Base-by-base conservation (phyloP, 2,113 vertebrate species). In the Oophaga pumilio region DNA sequence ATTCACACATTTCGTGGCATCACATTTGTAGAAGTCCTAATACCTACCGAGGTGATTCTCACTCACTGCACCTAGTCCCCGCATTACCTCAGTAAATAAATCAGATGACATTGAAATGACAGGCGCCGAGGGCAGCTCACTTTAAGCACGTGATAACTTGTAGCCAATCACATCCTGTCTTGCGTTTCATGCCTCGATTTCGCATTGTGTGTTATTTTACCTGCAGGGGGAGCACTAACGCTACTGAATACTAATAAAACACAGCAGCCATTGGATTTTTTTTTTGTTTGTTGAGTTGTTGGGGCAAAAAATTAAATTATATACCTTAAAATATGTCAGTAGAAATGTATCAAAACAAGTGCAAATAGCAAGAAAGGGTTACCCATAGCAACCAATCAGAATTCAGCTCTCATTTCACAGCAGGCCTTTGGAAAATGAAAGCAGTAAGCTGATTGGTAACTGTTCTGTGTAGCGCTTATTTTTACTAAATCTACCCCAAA, bases 111-210 rank as follows among this genome's bases (percentile, higher is more conserved):
- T 1, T 18, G 7, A 84, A 2, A 11, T 10, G 15, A 50, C 59
- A 86, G 85, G 85, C 85, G 49, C 62, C 18, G 26, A 5, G 18
- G 85, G 20, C 85, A 86, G 50, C 85, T 86, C 33, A 69, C n/a
- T 69, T n/a, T 9, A 17, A 2, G 64, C 84, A 86, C 57, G 49
- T 79, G 53, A 7, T 11, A 12, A 1, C 4, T 17, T 3, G 0
- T 8, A 73, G 14, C 76, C 64, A 80, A 80, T 69, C 8, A 26
- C 49, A 11, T 17, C 6, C 1, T 17, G 52, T 2, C 1, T 79
- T 71, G 77, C 26, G 66, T 87, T 81, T 57, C 76, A 87, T 50
- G 85, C 77, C 85, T 87, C 85, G 85, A 11, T 56, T 86, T 69
- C 59, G 18, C 8, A 13, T 52, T 53, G 10, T 13, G 17, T 82